Conservation (phyloP, 2,113 vertebrate genomes). For the Cynocephalus volans region DNA sequence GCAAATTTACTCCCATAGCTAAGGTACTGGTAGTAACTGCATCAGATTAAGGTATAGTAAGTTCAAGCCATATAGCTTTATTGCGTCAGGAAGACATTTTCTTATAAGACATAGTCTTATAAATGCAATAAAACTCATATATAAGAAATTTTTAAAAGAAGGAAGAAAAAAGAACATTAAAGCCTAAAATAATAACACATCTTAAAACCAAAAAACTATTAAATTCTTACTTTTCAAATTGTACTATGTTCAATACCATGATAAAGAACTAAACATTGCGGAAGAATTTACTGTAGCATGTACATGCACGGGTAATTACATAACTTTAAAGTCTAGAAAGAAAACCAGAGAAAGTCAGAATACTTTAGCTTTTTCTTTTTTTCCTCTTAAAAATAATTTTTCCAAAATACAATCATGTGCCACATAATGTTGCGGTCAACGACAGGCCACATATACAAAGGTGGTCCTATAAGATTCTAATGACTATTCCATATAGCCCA, state of each 20-base stretch:
- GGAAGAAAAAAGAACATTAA: slow-evolving; percentile 8
- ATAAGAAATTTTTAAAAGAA: slow-evolving; percentile 50
- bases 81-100: neutral
- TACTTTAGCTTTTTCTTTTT: slow-evolving; percentile 48
- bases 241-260: neutral
- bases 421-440: no score
- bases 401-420: neutral
- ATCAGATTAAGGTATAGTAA: slow-evolving; percentile 81
- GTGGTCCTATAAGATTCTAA: no score
- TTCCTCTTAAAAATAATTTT: slow-evolving; percentile 49
- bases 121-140: slow-evolving; percentile 40
- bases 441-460: no score
- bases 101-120: slow-evolving; percentile 40
- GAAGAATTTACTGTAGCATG: slow-evolving; percentile 29
- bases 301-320: neutral
- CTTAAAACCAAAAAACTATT: slow-evolving; percentile 58
- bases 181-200: slow-evolving; percentile 58
- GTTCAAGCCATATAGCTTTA: slow-evolving; percentile 65
- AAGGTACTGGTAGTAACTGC: slow-evolving; percentile 99
- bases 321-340: slow-evolving; percentile 60
- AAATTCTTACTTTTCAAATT: slow-evolving; percentile 70
- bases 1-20: slow-evolving; percentile 98
- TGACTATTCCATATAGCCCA: no score
- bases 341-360: slow-evolving; percentile 62
- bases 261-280: slow-evolving; percentile 47